Base-by-base conservation (phyloP, 2,113 vertebrate genomes). In the Pelodiscus sinensis region DNA sequence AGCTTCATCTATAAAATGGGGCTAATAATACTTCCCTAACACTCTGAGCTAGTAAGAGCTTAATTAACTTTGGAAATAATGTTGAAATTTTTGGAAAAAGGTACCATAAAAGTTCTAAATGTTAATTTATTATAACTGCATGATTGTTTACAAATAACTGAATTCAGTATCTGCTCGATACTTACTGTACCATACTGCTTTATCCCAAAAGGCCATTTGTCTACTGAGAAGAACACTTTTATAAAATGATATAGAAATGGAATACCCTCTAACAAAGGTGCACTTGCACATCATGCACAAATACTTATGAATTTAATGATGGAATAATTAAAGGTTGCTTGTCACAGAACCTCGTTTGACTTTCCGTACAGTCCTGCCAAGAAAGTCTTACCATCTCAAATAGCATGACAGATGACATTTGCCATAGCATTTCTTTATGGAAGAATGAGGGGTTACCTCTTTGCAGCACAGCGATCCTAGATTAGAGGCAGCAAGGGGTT, bases 91-190 rank as follows among this genome's bases (percentile, higher is more conserved):
- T 44, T 77, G 38, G 73, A 50, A 50, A 77, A 50, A 44, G 73
- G 22, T 50, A 12, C 38, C 71, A 44, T 44, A 77, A 12, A 50
- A 27, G 38, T 77, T 22, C 73, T 77, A 50, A 77, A 50, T 44
- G 38, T 75, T 94, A 94, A 97, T 96, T 94, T 95, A 94, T 96
- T 93, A 80, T 87, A 96, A 95, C 93, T 85, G 55, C 55, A 84
- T 95, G 87, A 90, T 96, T 62, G 92, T 50, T 71, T 96, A 86
- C 93, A 96, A 96, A 92, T 96, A 96, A 94, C 88, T 94, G 8
- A 71, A 87, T 94, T 79, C 90, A 93, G 95, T 91, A 84, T 57
- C 38, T 94, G 83, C 92, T n/a, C 6, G 11, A 50, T 92, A 84
- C 89, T 94, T 89, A 87, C 80, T 95, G 89, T 88, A 89, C 79